Conservation (phyloP, 2,113 vertebrate species). For the Himantopus leucocephalus region DNA sequence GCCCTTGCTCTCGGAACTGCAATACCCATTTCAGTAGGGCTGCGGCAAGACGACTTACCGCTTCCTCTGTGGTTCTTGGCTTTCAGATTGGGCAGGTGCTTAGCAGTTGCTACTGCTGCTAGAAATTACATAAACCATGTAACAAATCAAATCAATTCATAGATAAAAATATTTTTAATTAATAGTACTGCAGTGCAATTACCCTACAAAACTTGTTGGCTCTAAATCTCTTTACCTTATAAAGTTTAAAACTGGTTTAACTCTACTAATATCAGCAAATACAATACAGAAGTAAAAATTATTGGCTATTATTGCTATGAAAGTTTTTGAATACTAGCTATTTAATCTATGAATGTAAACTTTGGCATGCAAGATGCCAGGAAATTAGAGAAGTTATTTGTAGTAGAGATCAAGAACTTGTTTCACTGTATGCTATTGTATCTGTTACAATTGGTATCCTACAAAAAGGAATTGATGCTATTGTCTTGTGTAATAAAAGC, state of each 20-base stretch:
- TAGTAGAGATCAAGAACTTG: background rate
- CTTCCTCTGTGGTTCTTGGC: background rate
- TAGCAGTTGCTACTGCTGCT: background rate
- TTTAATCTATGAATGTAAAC: background rate
- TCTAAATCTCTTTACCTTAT: background rate
- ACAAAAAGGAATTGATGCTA: background rate
- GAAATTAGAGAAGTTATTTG: background rate
- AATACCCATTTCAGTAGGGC: background rate
- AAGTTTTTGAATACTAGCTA: background rate
- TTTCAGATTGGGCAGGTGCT: background rate
- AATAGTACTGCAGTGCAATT: background rate
- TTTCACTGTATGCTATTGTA: background rate
- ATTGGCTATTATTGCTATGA: background rate
- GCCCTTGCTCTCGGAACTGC: background rate
- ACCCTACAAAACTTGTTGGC: background rate
- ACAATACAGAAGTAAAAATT: background rate
- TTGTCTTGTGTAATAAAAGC: background rate
- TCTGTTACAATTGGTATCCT: background rate
- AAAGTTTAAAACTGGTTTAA: background rate
- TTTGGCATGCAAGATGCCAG: background rate
- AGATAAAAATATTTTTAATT: background rate
- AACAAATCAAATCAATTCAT: background rate
- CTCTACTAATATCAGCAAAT: background rate
- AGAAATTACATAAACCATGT: background rate
- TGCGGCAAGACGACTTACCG: too few species aligned